A percentile compares a stretch with the other conserved stretches of the same genome.
Evolutionary conservation across 2,113 vertebrate genomes (phyloP).

Genomic region (Isurus oxyrinchus): DNA sequence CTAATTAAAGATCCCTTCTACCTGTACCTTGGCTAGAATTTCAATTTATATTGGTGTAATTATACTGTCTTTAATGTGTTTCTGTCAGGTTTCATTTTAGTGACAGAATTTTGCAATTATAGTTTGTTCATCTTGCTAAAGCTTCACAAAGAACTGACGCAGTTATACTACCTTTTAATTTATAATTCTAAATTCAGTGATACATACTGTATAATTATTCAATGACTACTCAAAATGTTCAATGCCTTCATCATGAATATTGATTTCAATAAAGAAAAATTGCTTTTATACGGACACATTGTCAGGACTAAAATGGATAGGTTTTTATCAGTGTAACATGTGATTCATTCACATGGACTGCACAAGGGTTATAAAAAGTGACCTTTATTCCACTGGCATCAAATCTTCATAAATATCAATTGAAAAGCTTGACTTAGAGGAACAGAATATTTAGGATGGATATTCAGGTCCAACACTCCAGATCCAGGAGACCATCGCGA

Average conservation of each 20-base stretch:
- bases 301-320: background rate
- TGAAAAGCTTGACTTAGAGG: no score
- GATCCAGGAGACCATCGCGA: no score
- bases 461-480: no score
- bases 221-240: background rate
- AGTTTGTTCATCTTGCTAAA: background rate
- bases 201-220: background rate
- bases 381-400: no score
- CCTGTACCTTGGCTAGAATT: constrained; percentile 12
- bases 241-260: background rate
- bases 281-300: background rate
- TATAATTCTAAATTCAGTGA: background rate
- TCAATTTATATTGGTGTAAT: background rate
- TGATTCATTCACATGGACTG: no score
- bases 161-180: background rate
- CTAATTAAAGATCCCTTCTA: background rate
- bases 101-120: background rate
- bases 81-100: background rate
- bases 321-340: background rate
- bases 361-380: no score
- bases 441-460: no score
- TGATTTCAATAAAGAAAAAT: background rate
- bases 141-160: background rate
- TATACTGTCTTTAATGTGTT: background rate
- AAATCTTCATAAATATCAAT: no score